Evolutionary conservation across 2,113 vertebrate genomes (phyloP).

Genomic region (Muntiacus muntjak): DNA sequence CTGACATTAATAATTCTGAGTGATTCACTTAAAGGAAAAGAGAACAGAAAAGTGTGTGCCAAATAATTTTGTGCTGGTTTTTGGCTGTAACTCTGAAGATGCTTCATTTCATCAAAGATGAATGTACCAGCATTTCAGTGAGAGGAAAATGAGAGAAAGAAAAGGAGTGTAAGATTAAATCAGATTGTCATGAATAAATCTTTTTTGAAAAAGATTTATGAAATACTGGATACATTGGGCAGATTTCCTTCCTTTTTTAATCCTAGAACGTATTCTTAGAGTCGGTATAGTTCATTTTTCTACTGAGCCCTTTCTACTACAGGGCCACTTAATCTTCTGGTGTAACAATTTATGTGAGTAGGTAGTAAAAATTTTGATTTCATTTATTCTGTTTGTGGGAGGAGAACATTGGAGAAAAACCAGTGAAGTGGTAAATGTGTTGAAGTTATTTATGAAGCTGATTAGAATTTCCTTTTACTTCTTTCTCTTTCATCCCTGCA

Average conservation of each 20-base stretch:
- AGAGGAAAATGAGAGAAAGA: conserved; percentile 20
- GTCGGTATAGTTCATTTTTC: conserved; percentile 17
- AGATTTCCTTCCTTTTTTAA: conserved; percentile 24
- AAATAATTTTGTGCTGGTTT: conserved; percentile 4
- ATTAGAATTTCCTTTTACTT: conserved; percentile 31
- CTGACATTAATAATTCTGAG: neutral
- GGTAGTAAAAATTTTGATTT: conserved; percentile 43
- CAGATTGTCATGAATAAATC: neutral
- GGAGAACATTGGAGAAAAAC: conserved; percentile 42
- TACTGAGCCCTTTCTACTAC: neutral
- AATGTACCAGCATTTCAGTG: neutral
- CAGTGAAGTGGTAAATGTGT: conserved; percentile 22
- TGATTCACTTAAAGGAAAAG: neutral
- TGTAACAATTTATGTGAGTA: conserved; percentile 36
- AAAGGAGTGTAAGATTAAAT: neutral
- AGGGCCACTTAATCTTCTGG: conserved; percentile 36
- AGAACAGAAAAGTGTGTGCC: neutral
- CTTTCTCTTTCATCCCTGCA: conserved; percentile 15
- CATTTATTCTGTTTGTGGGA: conserved; percentile 44
- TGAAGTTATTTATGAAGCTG: conserved; percentile 57
- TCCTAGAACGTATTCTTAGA: neutral
- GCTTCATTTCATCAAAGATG: neutral
- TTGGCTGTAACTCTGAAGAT: neutral
- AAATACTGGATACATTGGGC: neutral
- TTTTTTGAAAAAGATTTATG: conserved; percentile 37